phyloP scores from a whole-genome alignment of 2,797 vertebrate genomes.

The Pachyuromys duprasi region DNA sequence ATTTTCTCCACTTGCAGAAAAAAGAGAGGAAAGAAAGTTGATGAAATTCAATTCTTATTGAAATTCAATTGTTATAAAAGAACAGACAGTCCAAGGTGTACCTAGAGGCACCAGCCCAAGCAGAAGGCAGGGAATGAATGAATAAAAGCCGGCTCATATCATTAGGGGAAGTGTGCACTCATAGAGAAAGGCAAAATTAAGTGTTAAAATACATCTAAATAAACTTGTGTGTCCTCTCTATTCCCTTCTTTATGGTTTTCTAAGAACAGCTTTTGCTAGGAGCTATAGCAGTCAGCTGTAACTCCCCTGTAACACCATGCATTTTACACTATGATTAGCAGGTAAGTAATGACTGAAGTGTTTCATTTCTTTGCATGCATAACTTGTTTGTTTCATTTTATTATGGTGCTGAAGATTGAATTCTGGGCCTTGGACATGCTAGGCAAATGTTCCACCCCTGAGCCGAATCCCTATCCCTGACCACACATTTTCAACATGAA shows the following conservation, averaged over 20 bases:
- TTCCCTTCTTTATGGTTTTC: neutral
- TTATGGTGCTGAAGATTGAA: neutral
- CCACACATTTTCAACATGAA: neutral
- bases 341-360: neutral
- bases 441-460: neutral
- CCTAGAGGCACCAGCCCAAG: neutral
- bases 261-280: neutral
- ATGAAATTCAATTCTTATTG: neutral
- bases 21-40: neutral
- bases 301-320: neutral
- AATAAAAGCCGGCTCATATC: neutral
- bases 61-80: neutral
- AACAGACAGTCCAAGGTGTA: neutral
- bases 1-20: constrained; percentile 29
- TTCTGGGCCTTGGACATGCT: neutral
- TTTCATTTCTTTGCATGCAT: neutral
- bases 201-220: constrained; percentile 30
- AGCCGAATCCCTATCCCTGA: neutral
- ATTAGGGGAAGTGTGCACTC: neutral
- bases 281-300: neutral
- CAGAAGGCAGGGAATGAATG: neutral
- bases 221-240: neutral
- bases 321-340: neutral
- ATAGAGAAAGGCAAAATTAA: constrained; percentile 18
- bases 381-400: neutral